These are phyloP conservation scores for Odontamblyopus lacepedii DNA, from an alignment of 2,797 vertebrate species.

Conservation along the genomic window DNA sequence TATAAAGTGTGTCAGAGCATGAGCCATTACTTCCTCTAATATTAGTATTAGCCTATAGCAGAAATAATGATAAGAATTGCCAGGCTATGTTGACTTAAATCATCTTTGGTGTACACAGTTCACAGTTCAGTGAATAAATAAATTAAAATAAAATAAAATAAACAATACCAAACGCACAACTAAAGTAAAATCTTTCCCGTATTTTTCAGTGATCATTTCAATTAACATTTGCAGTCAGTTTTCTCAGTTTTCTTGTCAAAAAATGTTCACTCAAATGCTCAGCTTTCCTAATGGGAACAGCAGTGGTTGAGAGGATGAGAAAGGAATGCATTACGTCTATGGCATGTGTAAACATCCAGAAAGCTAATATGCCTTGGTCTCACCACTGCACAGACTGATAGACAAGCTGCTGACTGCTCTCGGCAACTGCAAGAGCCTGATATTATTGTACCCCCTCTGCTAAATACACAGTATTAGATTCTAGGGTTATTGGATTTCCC, in stretches of 20 bases:
- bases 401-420: conserved; percentile 43
- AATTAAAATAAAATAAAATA: no score
- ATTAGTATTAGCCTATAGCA: no score
- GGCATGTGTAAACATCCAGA: conserved; percentile 69
- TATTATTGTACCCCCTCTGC: conserved; percentile 25
- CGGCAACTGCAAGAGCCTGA: conserved; percentile 46
- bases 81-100: no score
- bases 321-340: conserved; percentile 66
- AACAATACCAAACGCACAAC: no score
- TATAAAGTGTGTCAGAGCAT: no score
- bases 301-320: conserved; percentile 52
- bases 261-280: conserved; percentile 24
- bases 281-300: conserved; percentile 52
- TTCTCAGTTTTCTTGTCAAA: conserved; percentile 32
- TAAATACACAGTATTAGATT: conserved; percentile 22
- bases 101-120: no score
- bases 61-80: no score
- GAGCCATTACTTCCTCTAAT: no score
- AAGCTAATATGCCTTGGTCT: conserved; percentile 57
- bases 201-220: conserved; percentile 12
- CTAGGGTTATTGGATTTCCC: conserved; percentile 1
- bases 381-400: conserved; percentile 34
- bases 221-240: conserved; percentile 16
- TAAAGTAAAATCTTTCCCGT: background rate
- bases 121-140: no score